These are phyloP conservation scores for Orchesella flavescens DNA, from an alignment of 2,888 invertebrate species.

Conservation along the genomic window DNA sequence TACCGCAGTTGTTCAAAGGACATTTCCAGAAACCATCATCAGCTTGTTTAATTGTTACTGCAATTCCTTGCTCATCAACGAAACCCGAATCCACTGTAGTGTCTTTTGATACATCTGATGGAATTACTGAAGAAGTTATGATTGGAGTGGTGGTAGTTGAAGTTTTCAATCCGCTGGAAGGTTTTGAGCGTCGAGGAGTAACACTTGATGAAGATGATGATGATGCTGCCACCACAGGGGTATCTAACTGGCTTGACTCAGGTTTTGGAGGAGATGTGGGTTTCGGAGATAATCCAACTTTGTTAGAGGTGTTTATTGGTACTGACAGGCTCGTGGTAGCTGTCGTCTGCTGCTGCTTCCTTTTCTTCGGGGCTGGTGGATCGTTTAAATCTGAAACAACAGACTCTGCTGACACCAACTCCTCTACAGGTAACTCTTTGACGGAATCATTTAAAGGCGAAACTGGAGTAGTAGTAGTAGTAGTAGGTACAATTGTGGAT, in stretches of 20 bases:
- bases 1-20: slow-evolving; percentile 87
- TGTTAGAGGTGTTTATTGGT: slow-evolving; percentile 1
- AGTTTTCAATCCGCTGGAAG: slow-evolving; percentile 1
- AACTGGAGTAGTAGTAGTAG: slow-evolving; percentile 18
- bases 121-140: background rate
- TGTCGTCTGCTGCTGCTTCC: slow-evolving; percentile 20
- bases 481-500: background rate
- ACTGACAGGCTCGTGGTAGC: background rate
- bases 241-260: background rate
- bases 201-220: background rate
- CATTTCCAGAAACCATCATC: slow-evolving; percentile 79
- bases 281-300: background rate
- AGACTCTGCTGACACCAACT: background rate
- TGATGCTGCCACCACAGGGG: too few relatives aligned
- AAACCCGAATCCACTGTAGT: slow-evolving; percentile 62
- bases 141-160: too few relatives aligned
- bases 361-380: slow-evolving; percentile 18
- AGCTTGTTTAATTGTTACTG: slow-evolving; percentile 60
- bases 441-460: slow-evolving; percentile 10
- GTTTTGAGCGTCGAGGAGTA: slow-evolving; percentile 40
- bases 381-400: background rate
- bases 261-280: background rate
- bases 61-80: slow-evolving; percentile 60
- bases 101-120: slow-evolving; percentile 31
- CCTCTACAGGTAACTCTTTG: slow-evolving; percentile 17